These are phyloP conservation scores for Chaetogeoica ovagalla DNA, from an alignment of 2,888 invertebrate genomes.

Conservation along the genomic window DNA sequence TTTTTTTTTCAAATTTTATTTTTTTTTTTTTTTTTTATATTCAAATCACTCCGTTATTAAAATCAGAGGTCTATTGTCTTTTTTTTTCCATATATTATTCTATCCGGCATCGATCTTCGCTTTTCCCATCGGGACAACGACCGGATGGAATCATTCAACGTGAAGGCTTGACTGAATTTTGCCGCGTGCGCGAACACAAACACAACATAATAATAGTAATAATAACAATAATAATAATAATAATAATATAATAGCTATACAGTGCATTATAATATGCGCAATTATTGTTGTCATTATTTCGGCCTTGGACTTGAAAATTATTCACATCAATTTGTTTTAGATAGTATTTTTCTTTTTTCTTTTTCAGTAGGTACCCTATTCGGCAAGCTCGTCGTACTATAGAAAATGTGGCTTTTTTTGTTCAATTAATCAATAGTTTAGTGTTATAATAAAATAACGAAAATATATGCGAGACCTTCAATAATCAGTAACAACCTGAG, in stretches of 20 bases:
- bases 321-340: not conserved
- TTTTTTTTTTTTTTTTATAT: not conserved
- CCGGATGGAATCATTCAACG: slow-evolving; percentile 33
- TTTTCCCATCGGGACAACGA: slow-evolving; percentile 31
- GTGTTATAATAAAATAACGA: too few species aligned
- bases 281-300: slow-evolving; percentile 11
- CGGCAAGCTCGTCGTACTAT: too few species aligned
- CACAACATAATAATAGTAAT: not conserved
- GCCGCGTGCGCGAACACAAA: not conserved
- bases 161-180: slow-evolving; percentile 24
- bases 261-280: not conserved
- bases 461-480: too few species aligned
- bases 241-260: too few species aligned
- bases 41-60: slow-evolving; percentile 5
- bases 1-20: not conserved
- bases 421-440: too few species aligned
- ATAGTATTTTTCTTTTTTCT: not conserved
- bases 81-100: slow-evolving; percentile 20
- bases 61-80: slow-evolving; percentile 27
- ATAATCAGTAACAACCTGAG: too few species aligned
- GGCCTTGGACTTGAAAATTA: not conserved
- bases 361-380: too few species aligned
- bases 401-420: too few species aligned
- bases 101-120: slow-evolving; percentile 9
- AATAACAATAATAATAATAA: not conserved